Base-by-base conservation (phyloP, 2,888 invertebrate genomes). In the Operophtera brumata region DNA sequence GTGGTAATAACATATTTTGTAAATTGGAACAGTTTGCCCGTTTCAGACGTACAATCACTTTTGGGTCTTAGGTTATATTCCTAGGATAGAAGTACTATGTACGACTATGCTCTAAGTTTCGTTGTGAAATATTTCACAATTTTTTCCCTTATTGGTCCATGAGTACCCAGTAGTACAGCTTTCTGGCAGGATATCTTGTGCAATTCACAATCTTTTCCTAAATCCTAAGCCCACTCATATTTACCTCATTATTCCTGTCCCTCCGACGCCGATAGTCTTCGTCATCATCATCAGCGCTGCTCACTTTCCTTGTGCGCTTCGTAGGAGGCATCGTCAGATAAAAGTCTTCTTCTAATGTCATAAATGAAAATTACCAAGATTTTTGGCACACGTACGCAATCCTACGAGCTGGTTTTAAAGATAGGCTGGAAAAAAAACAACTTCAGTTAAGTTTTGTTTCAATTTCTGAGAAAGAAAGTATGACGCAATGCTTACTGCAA, bases 161-260 rank as follows among this genome's bases (percentile, higher is more conserved):
- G 2, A 30, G 8, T 1, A 39, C 51, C 61, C 4, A 20, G 20
- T 20, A 20, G 20, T 20, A 20, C 20, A 20, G 20, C 20, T 3
- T 20, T 20, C 20, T 20, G 4, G 20, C 20, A 3, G 20, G 2
- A 3, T 3, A 20, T 20, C 2, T 20, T 20, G 20, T 20, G 20
- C 20, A 20, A 20, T 20, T 3, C 20, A 20, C 4, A 20, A 20
- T 3, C 20, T 20, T 20, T 20, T 4, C 20, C 2, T 20, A 20
- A 20, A 4, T 20, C 2, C 2, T 20, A 20, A 20, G 20, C 2
- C 20, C 20, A 4, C 20, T 4, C 20, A 20, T 20, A n/a, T 30
- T 30, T 83, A 94, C 94, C 91, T 94, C 92, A 84, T 96, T 96
- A 84, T 96, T 96, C 69, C 95, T 91, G 70, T 95, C 95, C 32